phyloP scores from a whole-genome alignment of 2,113 vertebrate genomes.

The Lasiurus cinereus region DNA sequence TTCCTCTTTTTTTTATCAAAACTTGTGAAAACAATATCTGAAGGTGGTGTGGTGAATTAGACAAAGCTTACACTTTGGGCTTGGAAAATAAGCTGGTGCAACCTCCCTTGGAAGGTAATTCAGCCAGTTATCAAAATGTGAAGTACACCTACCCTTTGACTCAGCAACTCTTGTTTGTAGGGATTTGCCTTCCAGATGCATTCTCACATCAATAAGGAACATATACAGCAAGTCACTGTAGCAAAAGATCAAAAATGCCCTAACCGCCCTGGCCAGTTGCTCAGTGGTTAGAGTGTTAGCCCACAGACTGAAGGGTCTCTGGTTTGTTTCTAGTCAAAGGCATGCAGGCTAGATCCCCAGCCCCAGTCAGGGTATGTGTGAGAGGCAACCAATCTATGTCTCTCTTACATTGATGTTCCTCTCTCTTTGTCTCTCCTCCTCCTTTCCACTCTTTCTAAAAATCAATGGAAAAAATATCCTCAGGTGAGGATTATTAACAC shows the following conservation, averaged over 20 bases:
- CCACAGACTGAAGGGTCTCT: too few species aligned
- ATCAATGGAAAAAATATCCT: too few species aligned
- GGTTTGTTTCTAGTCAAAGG: too few species aligned
- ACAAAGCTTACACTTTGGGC: neutral
- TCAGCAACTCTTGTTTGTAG: neutral
- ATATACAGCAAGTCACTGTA: neutral
- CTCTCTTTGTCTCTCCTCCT: too few species aligned
- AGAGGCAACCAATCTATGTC: too few species aligned
- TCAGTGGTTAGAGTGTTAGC: too few species aligned
- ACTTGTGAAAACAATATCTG: neutral
- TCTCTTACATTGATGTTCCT: too few species aligned
- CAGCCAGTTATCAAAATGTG: neutral
- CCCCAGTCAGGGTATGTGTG: too few species aligned
- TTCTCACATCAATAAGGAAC: neutral
- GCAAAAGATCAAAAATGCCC: neutral
- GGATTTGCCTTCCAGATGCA: neutral
- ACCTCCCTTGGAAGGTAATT: neutral
- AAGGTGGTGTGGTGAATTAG: neutral
- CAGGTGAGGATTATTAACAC: too few species aligned
- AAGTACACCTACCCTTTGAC: neutral
- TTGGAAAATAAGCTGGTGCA: neutral
- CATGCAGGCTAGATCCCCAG: too few species aligned
- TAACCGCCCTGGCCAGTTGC: too few species aligned
- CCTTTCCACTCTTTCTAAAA: too few species aligned
- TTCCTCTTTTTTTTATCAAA: constrained; percentile 1